phyloP scores from a whole-genome alignment of 2,113 vertebrate genomes.

The Rhineura floridana region DNA sequence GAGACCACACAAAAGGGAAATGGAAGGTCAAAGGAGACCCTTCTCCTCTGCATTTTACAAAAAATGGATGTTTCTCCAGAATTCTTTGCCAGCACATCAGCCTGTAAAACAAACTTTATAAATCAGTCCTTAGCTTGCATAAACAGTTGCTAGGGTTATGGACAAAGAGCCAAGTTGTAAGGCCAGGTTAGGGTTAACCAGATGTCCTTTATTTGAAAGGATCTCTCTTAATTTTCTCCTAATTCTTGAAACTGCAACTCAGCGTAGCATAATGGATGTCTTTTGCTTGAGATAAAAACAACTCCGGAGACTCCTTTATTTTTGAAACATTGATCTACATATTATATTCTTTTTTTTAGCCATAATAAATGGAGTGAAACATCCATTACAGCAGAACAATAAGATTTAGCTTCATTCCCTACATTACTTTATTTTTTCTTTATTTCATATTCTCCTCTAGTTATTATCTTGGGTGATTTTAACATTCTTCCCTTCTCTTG shows the following conservation, averaged over 20 bases:
- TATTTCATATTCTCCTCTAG: background rate
- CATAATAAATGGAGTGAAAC: background rate
- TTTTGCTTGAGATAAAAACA: background rate
- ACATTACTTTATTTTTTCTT: background rate
- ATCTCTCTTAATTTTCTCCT: constrained; percentile 2
- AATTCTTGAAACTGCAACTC: constrained; percentile 6
- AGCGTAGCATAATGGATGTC: background rate
- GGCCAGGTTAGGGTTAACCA: constrained; percentile 10
- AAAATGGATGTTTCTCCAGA: constrained; percentile 1
- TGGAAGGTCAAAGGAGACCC: background rate
- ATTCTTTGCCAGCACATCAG: background rate
- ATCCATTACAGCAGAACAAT: background rate
- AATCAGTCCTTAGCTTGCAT: constrained; percentile 5
- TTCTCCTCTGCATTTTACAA: background rate
- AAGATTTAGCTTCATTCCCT: background rate
- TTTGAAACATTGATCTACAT: constrained; percentile 9
- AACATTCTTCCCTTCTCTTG: background rate
- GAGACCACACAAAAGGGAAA: constrained; percentile 9
- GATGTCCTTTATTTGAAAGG: constrained; percentile 1
- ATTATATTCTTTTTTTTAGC: background rate
- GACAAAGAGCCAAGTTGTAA: background rate
- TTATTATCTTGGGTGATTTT: background rate
- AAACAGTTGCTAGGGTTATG: constrained; percentile 5
- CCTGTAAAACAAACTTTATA: constrained; percentile 19
- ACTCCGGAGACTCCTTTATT: background rate